Percentiles rank a stretch among this genome's conserved stretches.
Conservation (phyloP, 2,113 vertebrate genomes). For the Xyrauchen texanus region DNA sequence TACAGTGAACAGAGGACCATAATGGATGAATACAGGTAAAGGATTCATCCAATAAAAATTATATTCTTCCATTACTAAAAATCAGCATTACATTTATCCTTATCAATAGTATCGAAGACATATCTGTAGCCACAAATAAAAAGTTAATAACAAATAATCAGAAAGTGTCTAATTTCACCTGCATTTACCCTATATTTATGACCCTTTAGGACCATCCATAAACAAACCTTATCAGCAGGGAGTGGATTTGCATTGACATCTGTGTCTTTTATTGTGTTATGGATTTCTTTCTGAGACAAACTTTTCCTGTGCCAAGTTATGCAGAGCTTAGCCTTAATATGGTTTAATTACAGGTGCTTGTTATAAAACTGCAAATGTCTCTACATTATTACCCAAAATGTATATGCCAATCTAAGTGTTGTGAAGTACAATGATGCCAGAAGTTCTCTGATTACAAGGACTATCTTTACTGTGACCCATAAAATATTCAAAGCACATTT, state of each 20-base stretch:
- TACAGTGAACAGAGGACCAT: background rate
- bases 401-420: background rate
- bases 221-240: slow-evolving; percentile 10
- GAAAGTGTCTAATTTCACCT: no score
- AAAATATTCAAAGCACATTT: background rate
- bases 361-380: background rate
- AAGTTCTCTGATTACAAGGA: background rate
- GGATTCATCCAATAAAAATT: no score
- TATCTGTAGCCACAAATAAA: no score
- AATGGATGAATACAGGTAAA: no score
- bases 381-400: background rate
- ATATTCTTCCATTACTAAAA: no score
- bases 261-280: background rate
- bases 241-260: background rate
- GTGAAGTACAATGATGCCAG: background rate
- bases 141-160: no score
- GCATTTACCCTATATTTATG: no score
- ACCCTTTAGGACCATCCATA: background rate
- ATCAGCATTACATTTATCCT: no score
- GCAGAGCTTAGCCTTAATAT: background rate
- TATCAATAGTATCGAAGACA: no score
- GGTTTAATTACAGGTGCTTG: background rate
- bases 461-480: background rate
- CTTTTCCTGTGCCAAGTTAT: background rate
- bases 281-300: background rate